Evolutionary conservation across 2,797 vertebrate species (phyloP), one percentile per base, ranked within the genome.

Genomic region (Thamnophis elegans): DNA sequence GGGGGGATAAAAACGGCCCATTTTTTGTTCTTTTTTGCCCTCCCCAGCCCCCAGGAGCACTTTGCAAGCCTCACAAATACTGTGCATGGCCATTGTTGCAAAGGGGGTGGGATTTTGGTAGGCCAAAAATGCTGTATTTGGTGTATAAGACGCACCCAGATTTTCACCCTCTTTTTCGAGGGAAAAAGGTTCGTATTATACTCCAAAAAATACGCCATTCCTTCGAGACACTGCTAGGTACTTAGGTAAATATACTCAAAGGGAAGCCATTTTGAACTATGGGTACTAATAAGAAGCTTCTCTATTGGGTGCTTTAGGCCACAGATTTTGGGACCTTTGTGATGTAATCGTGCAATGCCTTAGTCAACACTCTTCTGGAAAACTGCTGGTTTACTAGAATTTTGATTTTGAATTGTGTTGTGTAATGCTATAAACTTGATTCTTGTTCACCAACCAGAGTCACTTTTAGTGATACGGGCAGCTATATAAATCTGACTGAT

Each of bases 371-470:
- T 26, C 7, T n/a, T 42, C n/a, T 88, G 25, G 32, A 53, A 68
- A 94, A 93, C 93, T 94, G 42, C 53, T 86, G 62, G 89, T 94
- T 93, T 95, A 92, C 86, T 88, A 47, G 62, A 91, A 93, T 60
- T 94, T 92, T 93, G 91, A 94, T 60, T 94, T 92, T 93, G 92
- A 94, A 65, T 73, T 36, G 6, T 18, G n/a, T 32, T 73, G n/a
- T 73, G 16, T 36, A 36, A 36, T 73, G 68, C 68, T 73, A 73
- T 36, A 73, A 73, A 73, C 32, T 36, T 36, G n/a, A 36, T 73
- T 73, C 68, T 73, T 73, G 32, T 73, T 36, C 68, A 73, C 32
- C 68, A 36, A 36, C 68, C 14, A 73, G 65, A 73, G 65, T 73
- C 65, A 73, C n/a, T 73, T 36, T 36, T 36, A 73, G n/a, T 18